These are phyloP conservation scores for Scomberomorus guttatus DNA, from an alignment of 2,797 vertebrate genomes.

Conservation along the genomic window DNA sequence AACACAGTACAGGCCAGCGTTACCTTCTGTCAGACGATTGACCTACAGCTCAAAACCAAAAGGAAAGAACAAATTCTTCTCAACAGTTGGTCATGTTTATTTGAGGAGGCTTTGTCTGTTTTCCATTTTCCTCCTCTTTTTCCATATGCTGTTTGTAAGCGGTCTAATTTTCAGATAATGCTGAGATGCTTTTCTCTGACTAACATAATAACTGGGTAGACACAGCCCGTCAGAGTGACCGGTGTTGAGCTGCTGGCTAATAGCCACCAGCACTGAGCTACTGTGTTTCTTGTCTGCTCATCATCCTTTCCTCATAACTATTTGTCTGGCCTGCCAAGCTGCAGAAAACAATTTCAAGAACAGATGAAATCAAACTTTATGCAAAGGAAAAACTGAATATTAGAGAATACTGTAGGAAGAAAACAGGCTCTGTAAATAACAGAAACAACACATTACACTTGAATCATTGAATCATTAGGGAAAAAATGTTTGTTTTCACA, in stretches of 20 bases:
- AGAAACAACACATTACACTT: neutral
- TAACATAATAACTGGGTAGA: constrained; percentile 41
- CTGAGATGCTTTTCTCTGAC: constrained; percentile 36
- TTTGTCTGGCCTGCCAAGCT: constrained; percentile 27
- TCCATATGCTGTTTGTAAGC: constrained; percentile 18
- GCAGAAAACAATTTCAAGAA: constrained; percentile 31
- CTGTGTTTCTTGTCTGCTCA: constrained; percentile 54
- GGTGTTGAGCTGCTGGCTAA: constrained; percentile 49
- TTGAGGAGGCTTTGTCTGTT: constrained; percentile 31
- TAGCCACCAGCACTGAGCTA: constrained; percentile 47
- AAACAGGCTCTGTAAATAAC: constrained; percentile 8
- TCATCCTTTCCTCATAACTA: constrained; percentile 46
- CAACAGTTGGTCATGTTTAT: constrained; percentile 42
- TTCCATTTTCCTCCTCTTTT: constrained; percentile 43
- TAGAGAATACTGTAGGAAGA: constrained; percentile 12
- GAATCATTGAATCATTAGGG: constrained; percentile 32
- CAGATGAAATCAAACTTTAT: constrained; percentile 19
- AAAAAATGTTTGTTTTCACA: constrained; percentile 54
- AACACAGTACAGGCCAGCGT: constrained; percentile 8
- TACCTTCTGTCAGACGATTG: constrained; percentile 22
- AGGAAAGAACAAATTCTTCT: constrained; percentile 20
- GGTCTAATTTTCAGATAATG: constrained; percentile 36
- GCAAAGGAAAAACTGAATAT: constrained; percentile 4
- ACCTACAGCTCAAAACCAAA: constrained; percentile 11
- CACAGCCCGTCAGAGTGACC: constrained; percentile 49